A percentile compares a stretch with the other conserved stretches of the same genome.
These are phyloP conservation scores for Catocala fraxini DNA, from an alignment of 2,888 invertebrate species.

Conservation along the genomic window DNA sequence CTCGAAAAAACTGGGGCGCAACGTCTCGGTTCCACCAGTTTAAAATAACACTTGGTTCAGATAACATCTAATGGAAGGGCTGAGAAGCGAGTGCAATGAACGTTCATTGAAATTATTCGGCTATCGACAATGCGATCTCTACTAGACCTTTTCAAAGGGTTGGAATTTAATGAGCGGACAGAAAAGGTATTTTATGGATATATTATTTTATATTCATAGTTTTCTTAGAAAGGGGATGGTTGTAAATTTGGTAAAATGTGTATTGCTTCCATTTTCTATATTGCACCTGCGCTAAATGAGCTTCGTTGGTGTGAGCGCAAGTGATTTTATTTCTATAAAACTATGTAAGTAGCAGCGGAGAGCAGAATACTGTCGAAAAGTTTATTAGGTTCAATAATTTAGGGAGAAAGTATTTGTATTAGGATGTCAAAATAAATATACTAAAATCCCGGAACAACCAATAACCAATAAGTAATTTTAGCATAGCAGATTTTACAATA, in stretches of 20 bases:
- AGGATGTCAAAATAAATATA: too few species aligned
- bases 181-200: conserved; percentile 49
- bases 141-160: conserved; percentile 58
- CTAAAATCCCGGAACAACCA: too few species aligned
- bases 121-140: conserved; percentile 68
- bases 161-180: conserved; percentile 61
- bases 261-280: background rate
- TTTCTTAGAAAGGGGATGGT: conserved; percentile 17
- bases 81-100: conserved; percentile 57
- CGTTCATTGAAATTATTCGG: conserved; percentile 75
- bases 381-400: too few species aligned
- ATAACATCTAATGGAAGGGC: conserved; percentile 44
- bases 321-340: background rate
- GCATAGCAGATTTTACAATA: too few species aligned
- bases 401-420: too few species aligned
- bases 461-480: too few species aligned
- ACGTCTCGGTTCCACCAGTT: conserved; percentile 12
- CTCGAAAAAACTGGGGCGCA: conserved; percentile 17
- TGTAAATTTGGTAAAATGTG: background rate
- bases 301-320: too few species aligned
- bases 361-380: background rate
- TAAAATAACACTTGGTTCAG: conserved; percentile 21
- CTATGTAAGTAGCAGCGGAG: too few species aligned
- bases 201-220: conserved; percentile 32
- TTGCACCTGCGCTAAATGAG: too few species aligned